Conservation (phyloP, 2,888 invertebrate species). For the Lobophora halterata region DNA sequence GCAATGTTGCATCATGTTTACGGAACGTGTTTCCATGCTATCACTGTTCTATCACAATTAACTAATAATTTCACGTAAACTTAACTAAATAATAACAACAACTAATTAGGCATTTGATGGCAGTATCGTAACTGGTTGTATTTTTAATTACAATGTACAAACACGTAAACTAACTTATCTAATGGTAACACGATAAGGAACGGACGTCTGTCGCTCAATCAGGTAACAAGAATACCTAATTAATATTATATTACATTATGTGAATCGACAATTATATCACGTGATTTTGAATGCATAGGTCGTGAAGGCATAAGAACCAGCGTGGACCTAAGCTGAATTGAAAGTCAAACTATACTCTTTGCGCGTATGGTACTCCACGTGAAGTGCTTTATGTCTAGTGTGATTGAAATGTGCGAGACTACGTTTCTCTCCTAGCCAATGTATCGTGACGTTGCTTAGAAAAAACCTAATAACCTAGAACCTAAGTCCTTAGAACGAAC, state of each 20-base stretch:
- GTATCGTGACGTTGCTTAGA: conserved; percentile 49
- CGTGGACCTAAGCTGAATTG: conserved; percentile 2
- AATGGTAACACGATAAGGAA: conserved; percentile 79
- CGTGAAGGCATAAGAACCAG: conserved; percentile 6
- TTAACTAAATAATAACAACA: conserved; percentile 62
- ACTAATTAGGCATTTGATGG: conserved; percentile 80
- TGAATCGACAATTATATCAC: conserved; percentile 10
- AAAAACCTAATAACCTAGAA: conserved; percentile 62
- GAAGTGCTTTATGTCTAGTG: conserved; percentile 8
- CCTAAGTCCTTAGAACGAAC: conserved; percentile 80
- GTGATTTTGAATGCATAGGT: conserved; percentile 9
- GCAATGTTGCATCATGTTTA: conserved; percentile 14
- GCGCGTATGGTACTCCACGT: neutral
- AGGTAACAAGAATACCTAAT: conserved; percentile 69
- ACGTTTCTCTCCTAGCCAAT: conserved; percentile 33
- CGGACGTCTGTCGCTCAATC: conserved; percentile 73
- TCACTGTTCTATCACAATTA: conserved; percentile 76
- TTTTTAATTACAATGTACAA: conserved; percentile 73
- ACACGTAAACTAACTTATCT: conserved; percentile 71
- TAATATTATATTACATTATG: conserved; percentile 27
- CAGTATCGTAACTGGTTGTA: conserved; percentile 78
- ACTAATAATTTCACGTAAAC: conserved; percentile 73
- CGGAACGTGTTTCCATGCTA: conserved; percentile 43
- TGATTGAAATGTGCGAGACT: conserved; percentile 30
- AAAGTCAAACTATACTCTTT: conserved; percentile 1